Conservation (phyloP, 2,113 vertebrate genomes). For the Dipodomys merriami region DNA sequence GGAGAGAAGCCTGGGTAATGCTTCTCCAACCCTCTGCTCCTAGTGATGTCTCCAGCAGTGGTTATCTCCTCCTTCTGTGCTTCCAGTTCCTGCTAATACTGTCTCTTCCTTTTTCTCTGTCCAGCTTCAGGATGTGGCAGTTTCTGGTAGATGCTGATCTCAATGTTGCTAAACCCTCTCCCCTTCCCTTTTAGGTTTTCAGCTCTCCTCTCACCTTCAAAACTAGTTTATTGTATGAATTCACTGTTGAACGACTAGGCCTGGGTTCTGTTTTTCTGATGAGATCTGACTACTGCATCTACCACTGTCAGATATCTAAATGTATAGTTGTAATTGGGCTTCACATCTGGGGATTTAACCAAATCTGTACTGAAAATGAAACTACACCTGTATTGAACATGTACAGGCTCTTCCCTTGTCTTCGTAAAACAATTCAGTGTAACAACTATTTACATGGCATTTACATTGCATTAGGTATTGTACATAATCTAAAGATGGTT, state of each 20-base stretch:
- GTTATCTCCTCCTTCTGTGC: background rate
- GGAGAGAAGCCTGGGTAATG: background rate
- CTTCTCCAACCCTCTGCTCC: accelerated
- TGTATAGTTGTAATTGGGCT: too few species aligned
- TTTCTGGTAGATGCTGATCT: background rate
- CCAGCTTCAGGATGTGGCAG: background rate
- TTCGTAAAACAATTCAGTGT: background rate
- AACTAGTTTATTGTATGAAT: background rate
- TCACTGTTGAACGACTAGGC: background rate
- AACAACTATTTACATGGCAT: background rate
- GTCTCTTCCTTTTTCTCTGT: background rate
- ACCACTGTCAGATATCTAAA: background rate
- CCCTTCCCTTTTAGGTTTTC: background rate
- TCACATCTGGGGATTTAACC: background rate
- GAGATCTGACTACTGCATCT: background rate
- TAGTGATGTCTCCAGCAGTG: background rate
- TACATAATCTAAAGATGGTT: background rate
- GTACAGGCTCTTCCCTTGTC: background rate
- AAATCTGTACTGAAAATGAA: background rate
- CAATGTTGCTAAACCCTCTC: background rate
- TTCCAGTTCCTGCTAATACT: background rate
- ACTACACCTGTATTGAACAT: background rate
- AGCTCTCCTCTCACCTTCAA: background rate
- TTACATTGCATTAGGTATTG: background rate
- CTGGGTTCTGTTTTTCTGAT: background rate